These are phyloP conservation scores for Eupithecia abbreviata DNA, from an alignment of 2,888 invertebrate genomes.

Conservation along the genomic window DNA sequence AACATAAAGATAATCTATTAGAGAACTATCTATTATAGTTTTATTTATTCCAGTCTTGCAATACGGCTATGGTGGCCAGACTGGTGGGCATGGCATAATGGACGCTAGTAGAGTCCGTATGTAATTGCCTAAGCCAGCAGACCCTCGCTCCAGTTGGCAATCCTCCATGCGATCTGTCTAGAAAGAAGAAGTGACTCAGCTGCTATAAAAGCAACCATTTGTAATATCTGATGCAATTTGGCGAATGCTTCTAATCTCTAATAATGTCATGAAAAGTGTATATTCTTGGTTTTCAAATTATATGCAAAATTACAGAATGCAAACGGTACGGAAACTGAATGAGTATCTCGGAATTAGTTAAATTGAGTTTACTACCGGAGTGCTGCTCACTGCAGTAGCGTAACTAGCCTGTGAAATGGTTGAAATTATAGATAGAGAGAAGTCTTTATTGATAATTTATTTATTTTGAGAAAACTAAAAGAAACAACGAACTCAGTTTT, in stretches of 20 bases:
- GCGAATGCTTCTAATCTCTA: neutral
- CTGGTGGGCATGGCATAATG: neutral
- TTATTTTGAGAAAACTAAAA: no score
- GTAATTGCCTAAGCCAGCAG: neutral
- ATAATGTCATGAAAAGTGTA: neutral
- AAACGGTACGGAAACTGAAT: neutral
- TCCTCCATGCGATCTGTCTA: neutral
- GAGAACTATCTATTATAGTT: neutral
- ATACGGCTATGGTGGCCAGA: neutral
- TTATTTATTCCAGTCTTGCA: neutral
- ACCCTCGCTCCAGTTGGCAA: neutral
- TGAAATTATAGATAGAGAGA: neutral
- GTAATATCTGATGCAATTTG: conserved; percentile 13
- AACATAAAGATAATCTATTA: neutral
- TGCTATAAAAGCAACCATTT: conserved; percentile 1
- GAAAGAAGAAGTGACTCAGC: conserved; percentile 5
- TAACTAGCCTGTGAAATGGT: neutral
- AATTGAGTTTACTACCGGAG: neutral
- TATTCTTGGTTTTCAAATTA: neutral
- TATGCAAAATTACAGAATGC: neutral
- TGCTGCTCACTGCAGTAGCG: neutral
- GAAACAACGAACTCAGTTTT: no score
- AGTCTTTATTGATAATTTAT: no score
- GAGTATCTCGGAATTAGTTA: conserved; percentile 4
- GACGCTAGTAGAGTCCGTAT: neutral